Conservation (phyloP, 2,888 invertebrate genomes). For the Lasioglossum zephyrum region DNA sequence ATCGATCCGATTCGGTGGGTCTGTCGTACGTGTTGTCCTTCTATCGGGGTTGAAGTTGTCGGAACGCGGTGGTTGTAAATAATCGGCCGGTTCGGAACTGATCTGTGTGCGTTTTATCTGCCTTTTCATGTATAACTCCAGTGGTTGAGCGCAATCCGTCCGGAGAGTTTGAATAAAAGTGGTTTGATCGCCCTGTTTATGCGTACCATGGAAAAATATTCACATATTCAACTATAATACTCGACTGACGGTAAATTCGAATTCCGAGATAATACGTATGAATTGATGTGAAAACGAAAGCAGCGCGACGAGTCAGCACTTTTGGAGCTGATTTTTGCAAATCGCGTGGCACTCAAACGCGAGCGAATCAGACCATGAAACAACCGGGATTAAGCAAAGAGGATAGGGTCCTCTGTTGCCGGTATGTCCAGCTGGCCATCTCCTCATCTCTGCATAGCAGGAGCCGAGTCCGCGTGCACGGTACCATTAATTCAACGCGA, state of each 20-base stretch:
- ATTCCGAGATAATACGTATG: background rate
- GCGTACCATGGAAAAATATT: background rate
- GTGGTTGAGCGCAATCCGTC: too few relatives aligned
- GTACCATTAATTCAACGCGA: slow-evolving; percentile 38
- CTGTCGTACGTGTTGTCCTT: too few relatives aligned
- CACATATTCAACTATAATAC: background rate
- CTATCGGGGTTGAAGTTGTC: too few relatives aligned
- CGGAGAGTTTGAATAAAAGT: background rate
- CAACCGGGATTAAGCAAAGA: background rate
- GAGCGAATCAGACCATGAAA: background rate
- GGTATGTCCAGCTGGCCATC: background rate
- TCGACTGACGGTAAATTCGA: background rate
- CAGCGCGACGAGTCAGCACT: background rate
- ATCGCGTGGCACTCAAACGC: background rate
- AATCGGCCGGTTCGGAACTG: too few relatives aligned
- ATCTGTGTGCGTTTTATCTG: too few relatives aligned
- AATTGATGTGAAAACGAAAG: background rate
- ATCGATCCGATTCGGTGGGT: too few relatives aligned
- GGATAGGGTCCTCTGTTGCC: background rate
- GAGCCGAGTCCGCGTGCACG: background rate
- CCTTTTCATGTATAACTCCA: too few relatives aligned
- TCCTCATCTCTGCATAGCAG: background rate
- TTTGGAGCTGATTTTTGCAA: background rate
- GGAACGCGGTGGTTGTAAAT: too few relatives aligned
- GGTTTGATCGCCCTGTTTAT: background rate